phyloP scores from a whole-genome alignment of 53 echinoderm and acorn worm species.

The Pentamera pediparva region DNA sequence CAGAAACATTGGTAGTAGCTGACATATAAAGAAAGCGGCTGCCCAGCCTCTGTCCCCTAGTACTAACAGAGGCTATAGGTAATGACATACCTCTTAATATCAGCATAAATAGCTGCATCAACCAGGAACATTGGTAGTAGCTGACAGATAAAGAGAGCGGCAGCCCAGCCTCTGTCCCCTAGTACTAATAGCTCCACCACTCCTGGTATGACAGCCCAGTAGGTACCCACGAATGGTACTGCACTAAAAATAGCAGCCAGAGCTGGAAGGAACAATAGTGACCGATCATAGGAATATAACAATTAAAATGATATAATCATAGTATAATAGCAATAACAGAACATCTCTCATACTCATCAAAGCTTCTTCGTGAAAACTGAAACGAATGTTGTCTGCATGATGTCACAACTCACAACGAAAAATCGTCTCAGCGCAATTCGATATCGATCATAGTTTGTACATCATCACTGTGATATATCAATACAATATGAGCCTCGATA shows the following conservation, averaged over 20 bases:
- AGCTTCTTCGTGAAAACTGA: too few relatives aligned
- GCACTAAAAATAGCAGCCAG: conserved; percentile 89
- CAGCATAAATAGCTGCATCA: conserved; percentile 92
- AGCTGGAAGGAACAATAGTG: conserved; percentile 37
- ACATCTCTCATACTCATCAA: too few relatives aligned
- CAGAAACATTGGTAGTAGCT: conserved; percentile 75
- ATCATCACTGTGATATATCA: too few relatives aligned
- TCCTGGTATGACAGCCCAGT: conserved; percentile 98
- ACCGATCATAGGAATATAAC: too few relatives aligned
- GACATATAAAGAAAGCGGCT: conserved; percentile 58
- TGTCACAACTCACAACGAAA: too few relatives aligned
- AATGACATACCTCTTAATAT: conserved; percentile 77
- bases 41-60: conserved; percentile 84
- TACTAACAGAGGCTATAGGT: too few relatives aligned
- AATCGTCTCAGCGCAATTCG: too few relatives aligned
- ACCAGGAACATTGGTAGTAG: conserved; percentile 79
- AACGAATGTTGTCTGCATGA: too few relatives aligned
- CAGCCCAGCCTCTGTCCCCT: conserved; percentile 75
- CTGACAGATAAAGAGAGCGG: conserved; percentile 66
- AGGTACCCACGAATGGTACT: conserved; percentile 89
- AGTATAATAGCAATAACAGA: too few relatives aligned
- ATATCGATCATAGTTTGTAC: too few relatives aligned
- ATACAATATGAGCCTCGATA: too few relatives aligned
- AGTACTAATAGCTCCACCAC: conserved; percentile 89
- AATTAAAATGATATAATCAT: too few relatives aligned